Conservation (phyloP, 2,113 vertebrate genomes). For the Fulica atra region DNA sequence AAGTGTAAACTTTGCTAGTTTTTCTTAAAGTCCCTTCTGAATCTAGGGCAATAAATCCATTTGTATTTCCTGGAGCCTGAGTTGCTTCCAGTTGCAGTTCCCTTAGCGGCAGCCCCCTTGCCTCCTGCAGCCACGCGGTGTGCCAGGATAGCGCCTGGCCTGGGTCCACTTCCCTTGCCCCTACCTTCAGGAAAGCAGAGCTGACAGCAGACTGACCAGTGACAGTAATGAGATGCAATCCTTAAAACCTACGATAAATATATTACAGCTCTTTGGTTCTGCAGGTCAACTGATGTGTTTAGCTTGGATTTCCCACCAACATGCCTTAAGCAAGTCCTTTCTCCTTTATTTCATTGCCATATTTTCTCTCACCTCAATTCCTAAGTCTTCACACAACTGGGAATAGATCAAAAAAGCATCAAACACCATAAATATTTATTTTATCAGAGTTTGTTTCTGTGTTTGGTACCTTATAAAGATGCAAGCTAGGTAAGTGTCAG, state of each 20-base stretch:
- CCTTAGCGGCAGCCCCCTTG: neutral
- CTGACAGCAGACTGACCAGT: neutral
- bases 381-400: neutral
- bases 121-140: rapidly evolving
- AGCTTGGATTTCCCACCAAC: neutral
- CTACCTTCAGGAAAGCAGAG: neutral
- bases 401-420: neutral
- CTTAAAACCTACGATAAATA: neutral
- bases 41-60: neutral
- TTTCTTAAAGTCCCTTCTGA: neutral
- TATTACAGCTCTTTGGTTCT: neutral
- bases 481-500: neutral
- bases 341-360: neutral
- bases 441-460: neutral
- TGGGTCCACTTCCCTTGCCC: neutral
- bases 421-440: neutral
- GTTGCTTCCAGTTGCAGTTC: neutral
- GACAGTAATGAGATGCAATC: neutral
- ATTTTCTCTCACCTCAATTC: neutral
- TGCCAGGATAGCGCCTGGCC: neutral
- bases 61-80: neutral
- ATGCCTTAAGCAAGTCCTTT: neutral
- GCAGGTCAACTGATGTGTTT: neutral
- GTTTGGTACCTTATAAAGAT: neutral
- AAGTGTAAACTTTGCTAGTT: neutral